phyloP scores from a whole-genome alignment of 2,113 vertebrate genomes.

The Hemichromis elongatus region DNA sequence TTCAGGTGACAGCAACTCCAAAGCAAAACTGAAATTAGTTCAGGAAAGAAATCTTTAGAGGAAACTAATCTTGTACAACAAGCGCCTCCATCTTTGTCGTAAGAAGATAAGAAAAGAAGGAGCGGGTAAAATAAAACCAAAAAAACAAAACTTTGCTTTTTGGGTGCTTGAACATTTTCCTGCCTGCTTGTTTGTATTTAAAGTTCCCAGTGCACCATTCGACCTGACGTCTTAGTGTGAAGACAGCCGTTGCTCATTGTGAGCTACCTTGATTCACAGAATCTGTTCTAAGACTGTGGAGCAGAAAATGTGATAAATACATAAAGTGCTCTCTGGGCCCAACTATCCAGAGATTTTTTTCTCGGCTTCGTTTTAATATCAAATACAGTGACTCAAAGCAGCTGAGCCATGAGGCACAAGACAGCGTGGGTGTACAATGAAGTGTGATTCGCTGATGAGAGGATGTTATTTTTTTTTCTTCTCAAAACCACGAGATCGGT shows the following conservation, averaged over 20 bases:
- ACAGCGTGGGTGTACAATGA: constrained; percentile 5
- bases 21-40: neutral
- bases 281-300: neutral
- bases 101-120: fast-evolving
- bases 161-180: neutral
- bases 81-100: too few species aligned
- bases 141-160: fast-evolving
- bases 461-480: neutral
- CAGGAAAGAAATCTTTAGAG: neutral
- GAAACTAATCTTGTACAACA: neutral
- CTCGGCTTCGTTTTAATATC: neutral
- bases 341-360: neutral
- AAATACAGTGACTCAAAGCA: constrained; percentile 2
- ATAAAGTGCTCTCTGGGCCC: neutral
- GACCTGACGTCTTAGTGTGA: neutral
- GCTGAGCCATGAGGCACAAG: neutral
- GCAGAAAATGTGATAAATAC: neutral
- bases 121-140: neutral
- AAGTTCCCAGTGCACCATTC: neutral
- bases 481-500: neutral
- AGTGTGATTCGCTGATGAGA: constrained; percentile 19
- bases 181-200: too few species aligned
- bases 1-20: neutral
- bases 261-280: neutral
- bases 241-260: neutral